Base-by-base conservation (phyloP, 2,113 vertebrate species). In the Solea senegalensis region DNA sequence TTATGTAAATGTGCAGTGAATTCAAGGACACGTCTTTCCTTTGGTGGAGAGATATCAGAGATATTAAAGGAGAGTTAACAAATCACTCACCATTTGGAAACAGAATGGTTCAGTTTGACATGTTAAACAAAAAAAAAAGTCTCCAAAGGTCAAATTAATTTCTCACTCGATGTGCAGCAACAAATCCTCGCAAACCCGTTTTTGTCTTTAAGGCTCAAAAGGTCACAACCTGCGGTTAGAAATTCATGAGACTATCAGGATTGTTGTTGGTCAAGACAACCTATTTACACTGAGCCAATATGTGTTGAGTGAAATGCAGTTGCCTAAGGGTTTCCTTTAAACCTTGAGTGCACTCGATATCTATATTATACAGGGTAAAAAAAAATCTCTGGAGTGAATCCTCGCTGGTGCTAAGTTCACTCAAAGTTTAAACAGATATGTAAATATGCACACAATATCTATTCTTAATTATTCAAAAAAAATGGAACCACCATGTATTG, bases 161-260 rank as follows among this genome's bases (percentile, higher is more conserved):
- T 58, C 26, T 63, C 52, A 13, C 55, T 59, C 39, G 58, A 70
- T 59, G 62, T 58, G 40, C 12, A 49, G 21, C 40, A 54, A 56
- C 68, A 56, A 51, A 69, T 8, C 73, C 61, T 2, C 55, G 16
- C 34, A 44, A 34, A 55, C 48, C 52, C 62, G 76, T 80, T 66
- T 49, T 39, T 73, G 71, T 77, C 70, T 72, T 67, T 15, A 52
- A 16, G 54, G 51, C 72, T 52, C 54, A 15, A 69, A 75, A 82
- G 76, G 69, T 79, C 78, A 67, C 10, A 68, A 53, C 55, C 56
- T 13, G 53, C 44, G 73, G 56, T 84, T 72, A 76, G 59, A 76
- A 74, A 84, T 81, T 66, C 76, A 87, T 80, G 83, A 78, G 12
- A 60, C 68, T 46, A 76, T 86, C 70, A 81, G 53, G 45, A 69